Conservation (phyloP, 2,113 vertebrate genomes). For the Sander vitreus region DNA sequence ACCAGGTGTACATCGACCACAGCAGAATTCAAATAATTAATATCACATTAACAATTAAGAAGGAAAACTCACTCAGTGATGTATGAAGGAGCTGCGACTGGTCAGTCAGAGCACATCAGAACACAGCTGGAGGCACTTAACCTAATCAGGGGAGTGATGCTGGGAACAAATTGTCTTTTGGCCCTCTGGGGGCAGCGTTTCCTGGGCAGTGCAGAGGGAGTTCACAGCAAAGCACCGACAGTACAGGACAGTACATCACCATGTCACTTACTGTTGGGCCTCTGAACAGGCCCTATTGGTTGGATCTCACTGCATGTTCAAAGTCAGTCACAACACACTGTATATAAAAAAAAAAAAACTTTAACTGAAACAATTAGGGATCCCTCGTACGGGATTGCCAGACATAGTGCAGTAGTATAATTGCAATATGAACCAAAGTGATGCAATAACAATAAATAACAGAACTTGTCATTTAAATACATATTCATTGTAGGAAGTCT, state of each 20-base stretch:
- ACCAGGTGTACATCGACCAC: neutral
- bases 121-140: constrained; percentile 13
- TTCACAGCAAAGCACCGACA: neutral
- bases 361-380: no score
- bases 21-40: neutral
- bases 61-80: neutral
- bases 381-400: no score
- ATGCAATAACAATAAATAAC: neutral
- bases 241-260: no score
- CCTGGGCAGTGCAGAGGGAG: neutral
- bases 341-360: no score
- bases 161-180: neutral
- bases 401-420: no score
- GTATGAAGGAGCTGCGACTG: neutral
- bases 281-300: neutral
- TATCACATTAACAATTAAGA: neutral
- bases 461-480: neutral
- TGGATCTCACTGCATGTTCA: neutral
- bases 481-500: neutral
- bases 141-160: neutral
- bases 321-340: neutral
- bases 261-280: no score
- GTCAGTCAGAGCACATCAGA: neutral
- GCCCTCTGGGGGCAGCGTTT: neutral
- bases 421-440: neutral